A percentile compares a stretch with the other conserved stretches of the same genome.
phyloP scores from a whole-genome alignment of 2,797 vertebrate species.

The Agapornis canus region DNA sequence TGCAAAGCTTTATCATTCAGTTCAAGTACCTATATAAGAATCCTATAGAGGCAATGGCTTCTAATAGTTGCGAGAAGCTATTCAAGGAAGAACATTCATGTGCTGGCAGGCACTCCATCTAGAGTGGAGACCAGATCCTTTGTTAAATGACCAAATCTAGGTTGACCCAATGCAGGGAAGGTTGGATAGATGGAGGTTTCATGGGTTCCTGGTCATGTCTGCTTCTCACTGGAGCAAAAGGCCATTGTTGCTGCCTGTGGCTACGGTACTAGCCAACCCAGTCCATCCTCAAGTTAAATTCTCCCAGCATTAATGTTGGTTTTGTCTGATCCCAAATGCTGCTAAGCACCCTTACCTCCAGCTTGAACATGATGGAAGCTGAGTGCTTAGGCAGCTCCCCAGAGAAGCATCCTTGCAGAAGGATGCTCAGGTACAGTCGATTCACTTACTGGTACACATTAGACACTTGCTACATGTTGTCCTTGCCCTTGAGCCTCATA shows the following conservation, averaged over 20 bases:
- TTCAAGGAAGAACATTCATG: neutral
- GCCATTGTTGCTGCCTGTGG: neutral
- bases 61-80: neutral
- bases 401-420: neutral
- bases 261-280: neutral
- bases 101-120: neutral
- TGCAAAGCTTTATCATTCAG: neutral
- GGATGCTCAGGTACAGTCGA: rapidly evolving
- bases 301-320: neutral
- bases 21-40: neutral
- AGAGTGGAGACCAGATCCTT: neutral
- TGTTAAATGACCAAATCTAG: neutral
- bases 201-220: neutral
- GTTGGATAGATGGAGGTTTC: neutral
- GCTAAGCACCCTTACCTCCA: neutral
- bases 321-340: neutral
- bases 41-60: neutral
- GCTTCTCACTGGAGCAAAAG: neutral
- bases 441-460: neutral
- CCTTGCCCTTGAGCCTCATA: rapidly evolving
- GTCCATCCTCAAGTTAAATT: neutral
- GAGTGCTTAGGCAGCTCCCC: neutral
- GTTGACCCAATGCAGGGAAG: neutral
- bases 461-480: rapidly evolving
- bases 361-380: neutral